Conservation (phyloP, 2,888 invertebrate species). For the Ennomos quercinarius region DNA sequence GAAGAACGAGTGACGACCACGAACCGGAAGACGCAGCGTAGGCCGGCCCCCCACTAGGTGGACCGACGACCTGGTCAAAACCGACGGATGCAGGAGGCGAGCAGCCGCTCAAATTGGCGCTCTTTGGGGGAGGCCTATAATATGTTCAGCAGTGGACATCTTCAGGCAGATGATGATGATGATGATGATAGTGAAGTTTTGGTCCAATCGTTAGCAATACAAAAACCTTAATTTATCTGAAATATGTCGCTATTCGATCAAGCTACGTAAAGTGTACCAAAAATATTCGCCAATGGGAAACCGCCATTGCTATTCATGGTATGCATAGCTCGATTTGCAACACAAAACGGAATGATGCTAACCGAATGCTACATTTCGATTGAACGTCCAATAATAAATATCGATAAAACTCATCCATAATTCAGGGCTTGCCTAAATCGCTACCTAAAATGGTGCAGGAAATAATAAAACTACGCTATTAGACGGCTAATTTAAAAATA, state of each 20-base stretch:
- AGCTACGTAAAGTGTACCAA: background rate
- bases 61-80: too few relatives aligned
- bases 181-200: too few relatives aligned
- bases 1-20: too few relatives aligned
- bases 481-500: too few relatives aligned
- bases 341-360: slow-evolving; percentile 4
- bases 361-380: slow-evolving; percentile 8
- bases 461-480: slow-evolving; percentile 1
- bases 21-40: too few relatives aligned
- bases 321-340: slow-evolving; percentile 13
- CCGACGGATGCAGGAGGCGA: too few relatives aligned
- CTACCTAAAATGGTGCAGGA: slow-evolving; percentile 15
- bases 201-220: background rate
- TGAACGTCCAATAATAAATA: slow-evolving; percentile 15
- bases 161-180: too few relatives aligned
- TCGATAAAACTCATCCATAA: slow-evolving; percentile 6
- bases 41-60: too few relatives aligned
- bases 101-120: too few relatives aligned
- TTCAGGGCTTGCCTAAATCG: slow-evolving; percentile 15
- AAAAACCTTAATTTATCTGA: background rate
- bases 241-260: too few relatives aligned
- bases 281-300: slow-evolving; percentile 17
- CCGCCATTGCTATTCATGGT: slow-evolving; percentile 15
- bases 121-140: too few relatives aligned
- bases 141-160: too few relatives aligned